These are phyloP conservation scores for Apostichopus californicus DNA, from an alignment of 35 echinoderm and acorn worm genomes.

Conservation along the genomic window DNA sequence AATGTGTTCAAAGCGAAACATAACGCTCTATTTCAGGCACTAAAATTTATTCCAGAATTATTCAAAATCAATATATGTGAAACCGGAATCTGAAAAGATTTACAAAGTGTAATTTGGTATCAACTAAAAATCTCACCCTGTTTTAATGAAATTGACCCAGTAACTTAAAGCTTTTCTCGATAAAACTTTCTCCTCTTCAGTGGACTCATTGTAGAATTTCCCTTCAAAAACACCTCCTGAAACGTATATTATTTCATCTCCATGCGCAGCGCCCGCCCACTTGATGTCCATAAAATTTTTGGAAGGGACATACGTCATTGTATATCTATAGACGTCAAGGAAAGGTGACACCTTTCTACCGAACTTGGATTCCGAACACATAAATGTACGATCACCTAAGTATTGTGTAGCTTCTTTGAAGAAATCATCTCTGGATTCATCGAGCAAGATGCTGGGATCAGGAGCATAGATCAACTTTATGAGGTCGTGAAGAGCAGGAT, in stretches of 20 bases:
- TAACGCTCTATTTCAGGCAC: too few relatives aligned
- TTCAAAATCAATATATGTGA: too few relatives aligned
- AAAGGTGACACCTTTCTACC: neutral
- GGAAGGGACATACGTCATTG: neutral
- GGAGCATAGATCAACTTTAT: slow-evolving; percentile 13
- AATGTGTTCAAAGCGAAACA: too few relatives aligned
- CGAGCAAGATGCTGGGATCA: neutral
- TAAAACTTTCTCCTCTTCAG: slow-evolving; percentile 26
- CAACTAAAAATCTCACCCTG: neutral
- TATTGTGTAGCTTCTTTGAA: neutral
- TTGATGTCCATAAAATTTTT: slow-evolving; percentile 6
- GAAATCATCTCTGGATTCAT: slow-evolving; percentile 14
- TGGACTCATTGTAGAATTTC: neutral
- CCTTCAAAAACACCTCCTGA: neutral
- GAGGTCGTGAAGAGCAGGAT: neutral
- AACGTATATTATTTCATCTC: slow-evolving; percentile 31
- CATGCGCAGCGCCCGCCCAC: slow-evolving; percentile 43
- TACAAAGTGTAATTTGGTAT: neutral
- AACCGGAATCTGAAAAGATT: too few relatives aligned
- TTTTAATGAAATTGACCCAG: slow-evolving; percentile 35
- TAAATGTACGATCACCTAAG: slow-evolving; percentile 10
- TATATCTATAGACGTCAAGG: slow-evolving; percentile 29
- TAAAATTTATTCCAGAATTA: too few relatives aligned
- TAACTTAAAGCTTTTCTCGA: neutral
- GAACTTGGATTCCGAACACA: slow-evolving; percentile 18